phyloP scores from a whole-genome alignment of 2,797 vertebrate genomes.

The Cossypha polioptera region DNA sequence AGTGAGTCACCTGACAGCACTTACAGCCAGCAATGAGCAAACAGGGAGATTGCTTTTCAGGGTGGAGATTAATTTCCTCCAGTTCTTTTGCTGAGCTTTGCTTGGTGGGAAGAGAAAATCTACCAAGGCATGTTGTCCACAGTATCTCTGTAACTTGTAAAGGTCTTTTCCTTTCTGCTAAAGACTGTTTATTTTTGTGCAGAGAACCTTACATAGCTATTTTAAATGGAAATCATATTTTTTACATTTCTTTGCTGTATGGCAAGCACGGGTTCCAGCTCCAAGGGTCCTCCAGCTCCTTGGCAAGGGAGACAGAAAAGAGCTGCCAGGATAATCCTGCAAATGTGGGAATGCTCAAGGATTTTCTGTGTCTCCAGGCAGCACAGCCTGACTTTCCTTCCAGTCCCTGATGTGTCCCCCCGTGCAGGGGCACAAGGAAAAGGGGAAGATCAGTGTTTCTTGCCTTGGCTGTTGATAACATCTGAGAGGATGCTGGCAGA shows the following conservation, averaged over 20 bases:
- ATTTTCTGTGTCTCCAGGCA: not conserved
- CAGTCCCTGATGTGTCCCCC: not conserved
- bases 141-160: not conserved
- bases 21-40: not conserved
- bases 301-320: not conserved
- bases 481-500: not conserved
- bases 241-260: not conserved
- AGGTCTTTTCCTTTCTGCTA: not conserved
- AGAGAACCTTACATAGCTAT: not conserved
- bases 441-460: not conserved
- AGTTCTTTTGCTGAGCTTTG: not conserved
- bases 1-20: not conserved
- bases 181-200: not conserved
- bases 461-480: not conserved
- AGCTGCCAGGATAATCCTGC: not conserved
- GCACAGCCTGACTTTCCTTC: not conserved
- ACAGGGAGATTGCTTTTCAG: not conserved
- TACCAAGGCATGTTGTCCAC: not conserved
- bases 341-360: not conserved
- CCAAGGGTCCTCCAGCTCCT: not conserved
- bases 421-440: not conserved
- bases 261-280: not conserved
- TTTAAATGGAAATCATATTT: not conserved
- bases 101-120: not conserved
- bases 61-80: not conserved